A percentile compares a stretch with the other conserved stretches of the same genome.
These are phyloP conservation scores for Galleria mellonella DNA, from an alignment of 1,140 invertebrate species.

Conservation along the genomic window DNA sequence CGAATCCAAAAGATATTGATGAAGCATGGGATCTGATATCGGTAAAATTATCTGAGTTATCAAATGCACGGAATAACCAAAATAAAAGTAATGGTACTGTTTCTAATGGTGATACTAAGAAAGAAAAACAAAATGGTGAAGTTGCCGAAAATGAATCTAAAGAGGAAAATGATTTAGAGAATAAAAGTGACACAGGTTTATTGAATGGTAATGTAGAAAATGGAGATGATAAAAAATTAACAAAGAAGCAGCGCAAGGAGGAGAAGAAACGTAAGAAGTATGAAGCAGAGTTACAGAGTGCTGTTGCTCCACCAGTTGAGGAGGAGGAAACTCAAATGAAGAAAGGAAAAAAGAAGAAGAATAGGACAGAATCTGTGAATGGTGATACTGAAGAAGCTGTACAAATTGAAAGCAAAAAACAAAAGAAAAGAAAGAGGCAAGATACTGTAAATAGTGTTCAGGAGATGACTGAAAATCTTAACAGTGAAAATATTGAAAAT, in stretches of 20 bases:
- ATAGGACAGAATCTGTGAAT: slow-evolving; percentile 39
- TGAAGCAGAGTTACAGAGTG: slow-evolving; percentile 65
- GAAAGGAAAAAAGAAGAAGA: slow-evolving; percentile 64
- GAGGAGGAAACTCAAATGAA: slow-evolving; percentile 37
- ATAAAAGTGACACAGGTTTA: background rate
- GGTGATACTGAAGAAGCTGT: slow-evolving; percentile 23
- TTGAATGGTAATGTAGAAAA: slow-evolving; percentile 6
- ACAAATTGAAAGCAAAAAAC: slow-evolving; percentile 41
- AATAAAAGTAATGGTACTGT: slow-evolving; percentile 24
- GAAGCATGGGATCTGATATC: slow-evolving; percentile 83
- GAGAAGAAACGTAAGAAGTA: slow-evolving; percentile 71
- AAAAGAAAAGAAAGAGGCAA: slow-evolving; percentile 61
- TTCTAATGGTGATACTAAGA: slow-evolving; percentile 15
- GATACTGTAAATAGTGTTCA: slow-evolving; percentile 41
- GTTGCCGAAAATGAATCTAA: slow-evolving; percentile 10
- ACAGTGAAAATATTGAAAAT: slow-evolving; percentile 23
- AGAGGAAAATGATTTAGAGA: slow-evolving; percentile 10
- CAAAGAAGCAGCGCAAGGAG: slow-evolving; percentile 75
- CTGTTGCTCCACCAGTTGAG: slow-evolving; percentile 24
- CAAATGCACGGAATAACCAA: slow-evolving; percentile 49
- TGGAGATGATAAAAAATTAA: slow-evolving; percentile 51
- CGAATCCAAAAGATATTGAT: slow-evolving; percentile 75
- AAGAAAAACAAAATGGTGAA: slow-evolving; percentile 22
- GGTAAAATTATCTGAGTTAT: slow-evolving; percentile 75
- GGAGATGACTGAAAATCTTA: slow-evolving; percentile 10